Percentiles rank a stretch among this genome's conserved stretches.
Evolutionary conservation across 2,888 invertebrate genomes (phyloP).

Genomic region (Agrotis exclamationis): DNA sequence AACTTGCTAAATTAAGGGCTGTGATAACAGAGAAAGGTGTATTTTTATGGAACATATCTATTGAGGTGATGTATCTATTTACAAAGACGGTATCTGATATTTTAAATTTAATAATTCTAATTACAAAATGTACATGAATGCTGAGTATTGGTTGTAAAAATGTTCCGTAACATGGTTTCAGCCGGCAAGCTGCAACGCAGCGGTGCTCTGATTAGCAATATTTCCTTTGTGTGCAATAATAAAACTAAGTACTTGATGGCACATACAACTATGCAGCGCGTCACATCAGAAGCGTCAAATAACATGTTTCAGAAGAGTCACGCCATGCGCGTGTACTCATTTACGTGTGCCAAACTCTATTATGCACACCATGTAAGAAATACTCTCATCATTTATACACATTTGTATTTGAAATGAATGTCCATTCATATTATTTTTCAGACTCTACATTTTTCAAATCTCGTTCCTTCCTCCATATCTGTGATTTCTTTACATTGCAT

Average conservation of each 20-base stretch:
- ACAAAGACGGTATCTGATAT: conserved; percentile 66
- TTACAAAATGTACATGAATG: conserved; percentile 48
- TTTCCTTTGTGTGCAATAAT: conserved; percentile 62
- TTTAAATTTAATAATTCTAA: conserved; percentile 59
- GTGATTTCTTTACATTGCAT: background rate
- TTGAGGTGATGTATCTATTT: conserved; percentile 69
- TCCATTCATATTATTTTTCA: background rate
- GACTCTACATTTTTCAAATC: background rate
- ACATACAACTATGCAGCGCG: conserved; percentile 33
- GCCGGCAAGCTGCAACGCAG: conserved; percentile 33
- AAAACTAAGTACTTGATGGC: conserved; percentile 39
- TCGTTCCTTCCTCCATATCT: background rate
- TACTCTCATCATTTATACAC: background rate
- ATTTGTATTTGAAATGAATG: background rate
- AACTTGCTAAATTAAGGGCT: conserved; percentile 84
- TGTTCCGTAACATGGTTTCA: conserved; percentile 58
- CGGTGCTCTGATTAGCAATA: conserved; percentile 58
- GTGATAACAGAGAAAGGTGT: conserved; percentile 85
- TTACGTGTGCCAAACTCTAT: conserved; percentile 35
- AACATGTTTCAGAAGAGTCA: conserved; percentile 39
- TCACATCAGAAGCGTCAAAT: conserved; percentile 37
- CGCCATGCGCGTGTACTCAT: conserved; percentile 5
- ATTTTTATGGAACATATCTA: conserved; percentile 82
- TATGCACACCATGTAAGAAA: conserved; percentile 10
- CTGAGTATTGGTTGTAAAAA: conserved; percentile 43